Percentiles rank a stretch among this genome's conserved stretches.
Evolutionary conservation across 2,888 invertebrate genomes (phyloP).

Genomic region (Seladonia tumulorum): DNA sequence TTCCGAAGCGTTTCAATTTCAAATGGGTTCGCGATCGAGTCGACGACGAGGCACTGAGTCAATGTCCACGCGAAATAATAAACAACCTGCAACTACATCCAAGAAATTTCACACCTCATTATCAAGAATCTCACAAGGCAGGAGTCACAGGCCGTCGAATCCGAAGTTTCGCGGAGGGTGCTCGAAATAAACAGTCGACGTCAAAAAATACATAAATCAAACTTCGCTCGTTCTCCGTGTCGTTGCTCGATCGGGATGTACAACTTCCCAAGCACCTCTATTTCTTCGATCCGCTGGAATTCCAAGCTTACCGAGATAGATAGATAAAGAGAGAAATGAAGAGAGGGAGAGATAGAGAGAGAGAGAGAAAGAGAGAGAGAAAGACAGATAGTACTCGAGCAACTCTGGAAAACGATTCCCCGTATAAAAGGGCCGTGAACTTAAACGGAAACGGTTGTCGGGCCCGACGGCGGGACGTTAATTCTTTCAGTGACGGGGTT

Average conservation of each 20-base stretch:
- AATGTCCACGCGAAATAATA: neutral
- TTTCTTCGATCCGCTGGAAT: conserved; percentile 24
- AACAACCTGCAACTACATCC: neutral
- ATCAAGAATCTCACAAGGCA: neutral
- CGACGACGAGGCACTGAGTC: neutral
- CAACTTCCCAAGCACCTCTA: conserved; percentile 5
- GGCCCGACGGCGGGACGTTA: conserved; percentile 54
- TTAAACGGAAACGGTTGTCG: conserved; percentile 43
- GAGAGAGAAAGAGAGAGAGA: neutral
- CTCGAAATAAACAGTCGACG: conserved; percentile 37
- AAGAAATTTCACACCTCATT: neutral
- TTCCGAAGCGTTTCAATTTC: neutral
- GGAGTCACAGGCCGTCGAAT: conserved; percentile 9
- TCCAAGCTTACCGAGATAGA: conserved; percentile 14
- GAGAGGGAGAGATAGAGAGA: neutral
- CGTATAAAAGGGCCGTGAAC: conserved; percentile 20
- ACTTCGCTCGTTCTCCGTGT: conserved; percentile 12
- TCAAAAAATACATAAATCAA: conserved; percentile 32
- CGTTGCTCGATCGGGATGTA: conserved; percentile 22
- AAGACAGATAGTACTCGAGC: conserved; percentile 7
- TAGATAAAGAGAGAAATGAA: neutral
- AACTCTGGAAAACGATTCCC: conserved; percentile 9
- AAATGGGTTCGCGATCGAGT: neutral
- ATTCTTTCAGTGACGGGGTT: conserved; percentile 62
- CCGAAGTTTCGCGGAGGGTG: conserved; percentile 29